Evolutionary conservation across 2,113 vertebrate species (phyloP).

Genomic region (Murina feae): DNA sequence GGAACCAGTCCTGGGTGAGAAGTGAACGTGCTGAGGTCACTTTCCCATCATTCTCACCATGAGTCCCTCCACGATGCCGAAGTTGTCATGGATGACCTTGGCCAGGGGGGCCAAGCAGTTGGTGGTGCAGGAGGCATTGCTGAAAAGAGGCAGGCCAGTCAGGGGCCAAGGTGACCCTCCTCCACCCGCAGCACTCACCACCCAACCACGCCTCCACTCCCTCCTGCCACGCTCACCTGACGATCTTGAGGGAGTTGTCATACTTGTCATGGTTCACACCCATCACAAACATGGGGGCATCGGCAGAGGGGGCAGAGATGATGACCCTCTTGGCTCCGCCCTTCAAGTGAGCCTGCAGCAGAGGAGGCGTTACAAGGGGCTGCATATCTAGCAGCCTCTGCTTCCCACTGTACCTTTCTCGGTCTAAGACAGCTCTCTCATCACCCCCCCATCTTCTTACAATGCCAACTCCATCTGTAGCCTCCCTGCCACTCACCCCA

Average conservation of each 20-base stretch:
- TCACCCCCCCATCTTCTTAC: too few species aligned
- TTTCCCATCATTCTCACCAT: conserved; percentile 84
- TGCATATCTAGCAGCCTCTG: too few species aligned
- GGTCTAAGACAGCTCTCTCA: accelerated
- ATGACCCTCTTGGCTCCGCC: conserved; percentile 96
- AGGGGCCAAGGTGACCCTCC: not conserved
- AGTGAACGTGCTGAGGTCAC: not conserved
- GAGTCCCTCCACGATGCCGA: conserved; percentile 92
- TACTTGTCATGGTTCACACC: conserved; percentile 98
- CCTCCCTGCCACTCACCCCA: conserved; percentile 83
- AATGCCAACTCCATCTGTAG: accelerated
- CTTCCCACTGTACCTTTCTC: not conserved
- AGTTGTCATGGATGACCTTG: conserved; percentile 97
- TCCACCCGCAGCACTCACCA: accelerated
- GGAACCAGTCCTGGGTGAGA: not conserved
- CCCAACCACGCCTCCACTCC: accelerated
- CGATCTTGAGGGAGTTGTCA: conserved; percentile 89
- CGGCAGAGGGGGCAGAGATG: conserved; percentile 97
- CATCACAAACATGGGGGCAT: conserved; percentile 99
- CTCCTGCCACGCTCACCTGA: conserved; percentile 85
- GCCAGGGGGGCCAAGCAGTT: conserved; percentile 97
- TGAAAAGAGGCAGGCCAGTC: conserved; percentile 51
- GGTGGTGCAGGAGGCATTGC: conserved; percentile 98
- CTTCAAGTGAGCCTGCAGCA: conserved; percentile 91
- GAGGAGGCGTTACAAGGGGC: accelerated